Evolutionary conservation across 1,140 invertebrate genomes (phyloP).

Genomic region (Dendrolimus punctatus): DNA sequence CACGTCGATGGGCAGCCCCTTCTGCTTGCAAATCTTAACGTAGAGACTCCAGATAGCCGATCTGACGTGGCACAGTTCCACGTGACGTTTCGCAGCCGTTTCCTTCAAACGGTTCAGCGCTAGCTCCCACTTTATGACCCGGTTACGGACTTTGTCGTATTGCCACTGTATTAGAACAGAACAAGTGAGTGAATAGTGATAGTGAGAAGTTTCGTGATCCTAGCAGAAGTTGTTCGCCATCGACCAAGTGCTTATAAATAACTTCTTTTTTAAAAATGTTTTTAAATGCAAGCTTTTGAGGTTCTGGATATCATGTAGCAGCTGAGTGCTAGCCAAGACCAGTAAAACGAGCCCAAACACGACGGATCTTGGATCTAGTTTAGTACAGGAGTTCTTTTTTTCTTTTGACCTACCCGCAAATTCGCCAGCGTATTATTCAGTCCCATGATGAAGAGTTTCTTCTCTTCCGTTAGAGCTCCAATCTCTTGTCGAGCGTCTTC

Average conservation of each 20-base stretch:
- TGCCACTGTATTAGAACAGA: slow-evolving; percentile 37
- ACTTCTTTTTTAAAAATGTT: no score
- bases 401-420: slow-evolving; percentile 39
- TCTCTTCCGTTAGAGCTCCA: slow-evolving; percentile 56
- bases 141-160: slow-evolving; percentile 54
- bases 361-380: no score
- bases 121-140: slow-evolving; percentile 64
- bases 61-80: slow-evolving; percentile 57
- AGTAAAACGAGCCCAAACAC: no score
- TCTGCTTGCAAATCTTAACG: slow-evolving; percentile 61
- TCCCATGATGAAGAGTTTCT: slow-evolving; percentile 66
- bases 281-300: no score
- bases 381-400: no score
- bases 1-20: slow-evolving; percentile 41
- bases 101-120: slow-evolving; percentile 59
- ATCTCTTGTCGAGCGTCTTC: slow-evolving; percentile 59
- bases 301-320: no score
- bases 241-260: no score
- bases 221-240: no score
- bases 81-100: slow-evolving; percentile 49
- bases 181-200: no score
- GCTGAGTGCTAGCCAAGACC: no score
- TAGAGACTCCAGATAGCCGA: slow-evolving; percentile 60
- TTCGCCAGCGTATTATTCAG: slow-evolving; percentile 62
- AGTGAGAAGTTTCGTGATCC: no score